These are phyloP conservation scores for Ivindomyrus marchei DNA, from an alignment of 2,113 vertebrate species.

Conservation along the genomic window DNA sequence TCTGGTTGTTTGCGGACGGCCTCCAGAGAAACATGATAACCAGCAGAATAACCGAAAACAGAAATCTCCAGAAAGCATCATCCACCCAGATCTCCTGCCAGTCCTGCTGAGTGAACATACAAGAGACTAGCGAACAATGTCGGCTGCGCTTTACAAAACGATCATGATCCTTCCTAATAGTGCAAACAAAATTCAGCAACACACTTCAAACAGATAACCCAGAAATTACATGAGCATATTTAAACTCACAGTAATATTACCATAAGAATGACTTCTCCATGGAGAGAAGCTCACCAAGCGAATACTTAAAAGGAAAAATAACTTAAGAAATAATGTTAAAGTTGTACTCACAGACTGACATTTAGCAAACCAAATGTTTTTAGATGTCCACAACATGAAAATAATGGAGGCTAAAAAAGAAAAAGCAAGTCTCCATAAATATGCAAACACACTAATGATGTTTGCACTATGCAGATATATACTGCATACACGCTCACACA, in stretches of 20 bases:
- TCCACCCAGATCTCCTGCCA: conserved; percentile 84
- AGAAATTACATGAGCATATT: neutral
- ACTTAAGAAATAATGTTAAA: neutral
- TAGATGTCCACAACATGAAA: conserved; percentile 77
- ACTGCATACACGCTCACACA: neutral
- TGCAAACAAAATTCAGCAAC: neutral
- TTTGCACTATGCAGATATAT: neutral
- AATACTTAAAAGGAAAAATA: neutral
- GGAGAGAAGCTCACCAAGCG: neutral
- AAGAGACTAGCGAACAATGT: neutral
- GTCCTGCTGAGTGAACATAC: conserved; percentile 51
- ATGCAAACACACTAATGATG: neutral
- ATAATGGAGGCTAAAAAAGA: conserved; percentile 69
- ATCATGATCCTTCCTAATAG: neutral
- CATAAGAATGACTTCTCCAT: neutral
- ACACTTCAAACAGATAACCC: neutral
- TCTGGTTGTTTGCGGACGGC: conserved; percentile 81
- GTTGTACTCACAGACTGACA: conserved; percentile 74
- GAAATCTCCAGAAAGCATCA: conserved; percentile 81
- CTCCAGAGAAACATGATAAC: conserved; percentile 87
- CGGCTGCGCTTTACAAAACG: neutral
- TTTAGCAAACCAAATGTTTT: conserved; percentile 69
- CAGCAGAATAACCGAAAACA: conserved; percentile 74
- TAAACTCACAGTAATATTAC: neutral
- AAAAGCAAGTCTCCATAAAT: neutral